A percentile compares a stretch with the other conserved stretches of the same genome.
phyloP scores from a whole-genome alignment of 2,888 invertebrate species.

The Auanema freiburgensis region DNA sequence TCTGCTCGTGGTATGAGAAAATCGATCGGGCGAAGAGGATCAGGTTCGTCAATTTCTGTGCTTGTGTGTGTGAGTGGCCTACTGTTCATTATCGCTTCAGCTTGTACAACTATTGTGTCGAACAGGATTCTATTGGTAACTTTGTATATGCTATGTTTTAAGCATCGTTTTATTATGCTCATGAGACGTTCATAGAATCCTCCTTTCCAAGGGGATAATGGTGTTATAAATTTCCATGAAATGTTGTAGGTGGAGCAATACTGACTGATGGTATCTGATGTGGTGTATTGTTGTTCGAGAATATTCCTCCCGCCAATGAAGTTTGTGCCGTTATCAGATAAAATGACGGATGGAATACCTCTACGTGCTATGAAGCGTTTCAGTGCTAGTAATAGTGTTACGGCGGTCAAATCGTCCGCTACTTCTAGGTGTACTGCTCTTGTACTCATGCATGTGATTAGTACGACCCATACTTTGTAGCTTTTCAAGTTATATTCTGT shows the following conservation, averaged over 20 bases:
- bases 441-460: no score
- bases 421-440: conserved; percentile 66
- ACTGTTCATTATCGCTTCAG: conserved; percentile 16
- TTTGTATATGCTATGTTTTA: conserved; percentile 1
- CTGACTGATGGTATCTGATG: no score
- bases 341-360: no score
- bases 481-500: no score
- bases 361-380: no score
- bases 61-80: conserved; percentile 15
- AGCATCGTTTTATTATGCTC: conserved; percentile 10
- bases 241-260: no score
- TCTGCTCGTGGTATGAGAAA: conserved; percentile 3
- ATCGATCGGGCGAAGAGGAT: conserved; percentile 7
- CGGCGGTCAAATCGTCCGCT: conserved; percentile 54
- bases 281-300: no score
- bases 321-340: no score
- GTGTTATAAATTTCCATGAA: no score
- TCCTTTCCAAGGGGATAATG: conserved; percentile 21
- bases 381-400: no score
- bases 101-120: conserved; percentile 10
- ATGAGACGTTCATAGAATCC: conserved; percentile 22
- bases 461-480: no score
- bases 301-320: no score
- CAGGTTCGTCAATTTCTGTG: not conserved
- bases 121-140: not conserved